Percentiles rank a stretch among this genome's conserved stretches.
Evolutionary conservation across 2,113 vertebrate species (phyloP).

Genomic region (Podarcis muralis): DNA sequence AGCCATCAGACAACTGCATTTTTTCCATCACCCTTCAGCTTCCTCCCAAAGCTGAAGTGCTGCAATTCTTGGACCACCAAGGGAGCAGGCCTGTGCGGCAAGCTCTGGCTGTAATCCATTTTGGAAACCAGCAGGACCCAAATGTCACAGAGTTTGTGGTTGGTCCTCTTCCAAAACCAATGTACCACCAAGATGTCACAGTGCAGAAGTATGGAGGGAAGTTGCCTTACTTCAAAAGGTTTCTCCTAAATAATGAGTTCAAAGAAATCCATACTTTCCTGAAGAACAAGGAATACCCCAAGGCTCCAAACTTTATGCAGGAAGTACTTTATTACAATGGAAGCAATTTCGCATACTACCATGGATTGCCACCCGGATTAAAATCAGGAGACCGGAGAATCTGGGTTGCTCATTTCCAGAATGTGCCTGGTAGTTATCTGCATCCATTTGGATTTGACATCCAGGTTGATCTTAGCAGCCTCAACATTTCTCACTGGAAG

Average conservation of each 20-base stretch:
- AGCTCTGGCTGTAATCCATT: background rate
- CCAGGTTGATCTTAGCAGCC: background rate
- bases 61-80: constrained; percentile 12
- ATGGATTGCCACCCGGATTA: constrained; percentile 8
- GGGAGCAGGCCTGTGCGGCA: background rate
- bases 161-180: constrained; percentile 1
- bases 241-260: constrained; percentile 5
- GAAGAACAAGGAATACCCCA: constrained; percentile 7
- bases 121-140: constrained; percentile 4
- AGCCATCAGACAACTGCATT: constrained; percentile 8
- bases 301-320: constrained; percentile 38
- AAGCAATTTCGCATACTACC: background rate
- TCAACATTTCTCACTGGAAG: background rate
- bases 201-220: background rate
- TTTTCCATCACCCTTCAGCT: constrained; percentile 1
- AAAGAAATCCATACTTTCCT: background rate
- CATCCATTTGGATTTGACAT: constrained; percentile 10
- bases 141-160: constrained; percentile 13
- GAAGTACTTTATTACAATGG: constrained; percentile 28
- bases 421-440: background rate
- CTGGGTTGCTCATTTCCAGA: constrained; percentile 36
- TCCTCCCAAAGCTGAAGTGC: constrained; percentile 3
- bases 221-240: background rate
- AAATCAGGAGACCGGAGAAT: constrained; percentile 41
- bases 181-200: background rate